phyloP scores from a whole-genome alignment of 2,113 vertebrate species.

The Pseudorectes ferrugineus region DNA sequence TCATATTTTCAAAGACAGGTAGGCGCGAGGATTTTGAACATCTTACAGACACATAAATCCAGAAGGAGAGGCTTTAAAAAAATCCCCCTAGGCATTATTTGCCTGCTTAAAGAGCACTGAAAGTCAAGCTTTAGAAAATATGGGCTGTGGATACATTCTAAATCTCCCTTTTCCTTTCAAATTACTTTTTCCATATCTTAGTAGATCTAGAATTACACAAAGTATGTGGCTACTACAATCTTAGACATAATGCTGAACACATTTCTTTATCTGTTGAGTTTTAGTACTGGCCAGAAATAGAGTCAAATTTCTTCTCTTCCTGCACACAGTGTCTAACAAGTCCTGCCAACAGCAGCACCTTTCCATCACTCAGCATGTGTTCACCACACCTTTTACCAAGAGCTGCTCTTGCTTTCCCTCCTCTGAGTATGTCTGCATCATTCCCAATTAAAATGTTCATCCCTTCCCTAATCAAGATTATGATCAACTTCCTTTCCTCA shows the following conservation, averaged over 20 bases:
- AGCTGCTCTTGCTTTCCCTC: neutral
- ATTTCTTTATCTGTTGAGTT: neutral
- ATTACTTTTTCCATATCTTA: neutral
- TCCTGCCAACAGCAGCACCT: conserved; percentile 7
- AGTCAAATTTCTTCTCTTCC: neutral
- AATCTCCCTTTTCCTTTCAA: neutral
- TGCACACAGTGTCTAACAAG: neutral
- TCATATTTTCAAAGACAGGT: neutral
- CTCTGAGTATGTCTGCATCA: neutral
- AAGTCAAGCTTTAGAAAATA: neutral
- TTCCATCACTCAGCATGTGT: neutral
- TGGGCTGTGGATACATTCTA: neutral
- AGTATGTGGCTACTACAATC: neutral
- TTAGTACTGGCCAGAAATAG: neutral
- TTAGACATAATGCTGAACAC: neutral
- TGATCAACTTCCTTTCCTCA: conserved; percentile 30
- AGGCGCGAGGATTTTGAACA: neutral
- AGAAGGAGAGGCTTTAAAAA: neutral
- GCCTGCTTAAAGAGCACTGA: neutral
- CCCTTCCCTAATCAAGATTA: conserved; percentile 11
- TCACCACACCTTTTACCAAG: neutral
- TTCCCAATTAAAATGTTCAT: neutral
- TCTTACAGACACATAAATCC: neutral
- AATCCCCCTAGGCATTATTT: neutral
- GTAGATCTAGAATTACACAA: neutral